These are phyloP conservation scores for Chionodraco myersi DNA, from an alignment of 2,113 vertebrate species.

Conservation along the genomic window DNA sequence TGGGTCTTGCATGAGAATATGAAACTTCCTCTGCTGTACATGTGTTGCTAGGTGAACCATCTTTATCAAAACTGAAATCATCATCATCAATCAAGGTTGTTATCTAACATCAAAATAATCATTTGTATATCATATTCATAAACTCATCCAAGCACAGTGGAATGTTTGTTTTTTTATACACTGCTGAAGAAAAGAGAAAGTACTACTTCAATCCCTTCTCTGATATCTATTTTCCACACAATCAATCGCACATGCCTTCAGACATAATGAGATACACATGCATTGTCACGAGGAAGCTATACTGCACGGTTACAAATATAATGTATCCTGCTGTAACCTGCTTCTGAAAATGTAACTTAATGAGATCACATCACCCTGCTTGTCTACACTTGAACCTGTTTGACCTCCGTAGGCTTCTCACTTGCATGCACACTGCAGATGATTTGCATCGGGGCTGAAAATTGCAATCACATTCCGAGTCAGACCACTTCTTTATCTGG, in stretches of 20 bases:
- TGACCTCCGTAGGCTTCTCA: neutral
- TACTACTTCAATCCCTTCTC: neutral
- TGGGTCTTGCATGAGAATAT: neutral
- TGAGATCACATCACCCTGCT: slow-evolving; percentile 19
- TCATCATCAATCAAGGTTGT: no score
- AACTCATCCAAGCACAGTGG: no score
- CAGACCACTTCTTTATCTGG: neutral
- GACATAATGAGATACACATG: neutral
- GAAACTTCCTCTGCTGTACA: neutral
- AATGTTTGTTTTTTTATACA: neutral
- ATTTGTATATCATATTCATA: no score
- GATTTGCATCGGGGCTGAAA: slow-evolving; percentile 7
- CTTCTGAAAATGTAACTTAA: slow-evolving; percentile 12
- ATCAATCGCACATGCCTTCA: neutral
- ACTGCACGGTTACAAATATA: neutral
- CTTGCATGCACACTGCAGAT: slow-evolving; percentile 14
- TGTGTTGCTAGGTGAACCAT: neutral
- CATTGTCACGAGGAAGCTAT: neutral
- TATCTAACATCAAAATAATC: no score
- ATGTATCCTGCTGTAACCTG: neutral
- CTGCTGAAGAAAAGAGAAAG: neutral
- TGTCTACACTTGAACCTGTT: slow-evolving; percentile 25
- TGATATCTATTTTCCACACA: neutral
- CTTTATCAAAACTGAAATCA: neutral
- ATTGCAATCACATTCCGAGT: neutral